Percentiles rank a stretch among this genome's conserved stretches.
Conservation (phyloP, 1,140 invertebrate species). For the Sogatella furcifera region DNA sequence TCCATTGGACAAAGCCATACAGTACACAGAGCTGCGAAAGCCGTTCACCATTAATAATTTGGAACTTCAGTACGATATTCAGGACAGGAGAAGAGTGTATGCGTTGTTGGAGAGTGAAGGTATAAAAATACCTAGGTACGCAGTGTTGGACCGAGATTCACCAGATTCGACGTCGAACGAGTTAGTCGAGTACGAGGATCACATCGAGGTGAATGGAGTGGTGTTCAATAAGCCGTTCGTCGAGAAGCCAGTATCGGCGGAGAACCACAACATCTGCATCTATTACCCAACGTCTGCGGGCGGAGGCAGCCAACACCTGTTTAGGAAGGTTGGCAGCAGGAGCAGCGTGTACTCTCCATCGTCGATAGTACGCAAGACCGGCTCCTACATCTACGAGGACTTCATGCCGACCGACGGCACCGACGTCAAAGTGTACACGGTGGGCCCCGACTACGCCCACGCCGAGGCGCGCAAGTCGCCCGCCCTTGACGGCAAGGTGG, state of each 20-base stretch:
- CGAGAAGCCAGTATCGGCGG: conserved; percentile 94
- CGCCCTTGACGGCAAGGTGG: conserved; percentile 94
- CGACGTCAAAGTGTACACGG: conserved; percentile 83
- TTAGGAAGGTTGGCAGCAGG: conserved; percentile 95
- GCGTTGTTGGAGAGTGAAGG: conserved; percentile 84
- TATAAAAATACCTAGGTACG: conserved; percentile 94
- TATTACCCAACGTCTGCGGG: conserved; percentile 98
- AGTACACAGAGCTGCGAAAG: not conserved
- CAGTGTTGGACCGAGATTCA: conserved; percentile 87
- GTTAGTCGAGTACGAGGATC: conserved; percentile 92
- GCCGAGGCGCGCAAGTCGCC: conserved; percentile 97
- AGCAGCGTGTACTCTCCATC: conserved; percentile 96
- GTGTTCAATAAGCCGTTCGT: conserved; percentile 98
- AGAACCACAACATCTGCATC: conserved; percentile 99
- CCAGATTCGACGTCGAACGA: conserved; percentile 78
- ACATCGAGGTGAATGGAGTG: conserved; percentile 94
- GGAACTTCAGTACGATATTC: conserved; percentile 9
- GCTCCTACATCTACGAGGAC: conserved; percentile 99
- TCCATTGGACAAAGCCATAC: conserved; percentile 95
- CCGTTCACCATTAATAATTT: conserved; percentile 1
- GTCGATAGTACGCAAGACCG: conserved; percentile 87
- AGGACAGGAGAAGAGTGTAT: conserved; percentile 88
- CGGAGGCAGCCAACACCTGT: conserved; percentile 87
- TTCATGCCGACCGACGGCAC: conserved; percentile 99
- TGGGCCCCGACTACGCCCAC: conserved; percentile 98